Evolutionary conservation across 2,113 vertebrate genomes (phyloP).

Genomic region (Bubalus kerabau): DNA sequence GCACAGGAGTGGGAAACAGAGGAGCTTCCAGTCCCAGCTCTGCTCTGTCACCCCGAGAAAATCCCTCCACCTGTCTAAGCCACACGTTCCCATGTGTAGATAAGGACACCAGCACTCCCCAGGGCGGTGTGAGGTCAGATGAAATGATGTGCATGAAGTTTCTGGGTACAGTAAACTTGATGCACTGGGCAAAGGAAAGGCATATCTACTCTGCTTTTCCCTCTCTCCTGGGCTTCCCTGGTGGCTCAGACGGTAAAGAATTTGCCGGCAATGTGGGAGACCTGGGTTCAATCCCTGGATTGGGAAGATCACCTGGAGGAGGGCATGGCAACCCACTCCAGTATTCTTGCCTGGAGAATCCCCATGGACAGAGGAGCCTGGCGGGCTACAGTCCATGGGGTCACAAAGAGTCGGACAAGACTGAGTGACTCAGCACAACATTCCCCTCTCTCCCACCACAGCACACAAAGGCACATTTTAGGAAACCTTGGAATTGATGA

Average conservation of each 20-base stretch:
- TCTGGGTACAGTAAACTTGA: background rate
- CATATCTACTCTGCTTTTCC: background rate
- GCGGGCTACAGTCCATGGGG: background rate
- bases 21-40: background rate
- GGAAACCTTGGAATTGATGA: background rate
- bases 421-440: background rate
- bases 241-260: background rate
- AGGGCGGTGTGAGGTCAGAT: background rate
- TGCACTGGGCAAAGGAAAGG: background rate
- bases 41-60: background rate
- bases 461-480: background rate
- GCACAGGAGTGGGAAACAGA: background rate
- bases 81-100: background rate
- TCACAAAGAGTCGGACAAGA: rapidly evolving
- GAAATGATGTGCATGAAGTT: background rate
- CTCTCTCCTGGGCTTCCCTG: background rate
- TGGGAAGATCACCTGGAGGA: background rate
- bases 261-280: background rate
- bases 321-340: background rate
- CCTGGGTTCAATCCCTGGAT: background rate
- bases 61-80: background rate
- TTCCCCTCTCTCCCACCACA: background rate
- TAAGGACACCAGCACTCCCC: background rate
- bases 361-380: background rate
- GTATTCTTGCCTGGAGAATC: background rate